phyloP scores from a whole-genome alignment of 2,113 vertebrate genomes.

The Trematomus loennbergii region DNA sequence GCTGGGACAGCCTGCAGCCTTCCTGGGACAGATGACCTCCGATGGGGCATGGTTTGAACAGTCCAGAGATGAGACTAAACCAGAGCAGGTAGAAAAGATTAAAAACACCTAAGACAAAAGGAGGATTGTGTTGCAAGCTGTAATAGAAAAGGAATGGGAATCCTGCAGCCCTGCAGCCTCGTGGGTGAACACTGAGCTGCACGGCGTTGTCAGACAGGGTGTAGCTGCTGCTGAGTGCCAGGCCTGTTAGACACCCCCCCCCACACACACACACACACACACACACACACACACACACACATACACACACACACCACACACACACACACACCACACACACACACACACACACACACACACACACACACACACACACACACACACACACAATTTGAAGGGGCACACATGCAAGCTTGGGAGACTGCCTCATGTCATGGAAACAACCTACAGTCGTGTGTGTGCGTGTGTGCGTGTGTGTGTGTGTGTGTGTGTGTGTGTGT shows the following conservation, averaged over 20 bases:
- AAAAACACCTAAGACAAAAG: constrained; percentile 19
- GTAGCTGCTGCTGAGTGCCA: constrained; percentile 58
- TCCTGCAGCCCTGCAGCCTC: constrained; percentile 11
- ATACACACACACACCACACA: too few relatives aligned
- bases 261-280: too few relatives aligned
- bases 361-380: too few relatives aligned
- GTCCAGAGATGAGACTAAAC: constrained; percentile 30
- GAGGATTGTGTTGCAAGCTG: not conserved
- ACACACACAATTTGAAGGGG: constrained; percentile 13
- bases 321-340: too few relatives aligned
- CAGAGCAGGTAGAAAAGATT: constrained; percentile 29
- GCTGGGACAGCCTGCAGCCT: constrained; percentile 65
- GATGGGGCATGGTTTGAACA: constrained; percentile 48
- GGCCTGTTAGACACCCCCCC: not conserved
- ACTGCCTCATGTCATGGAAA: constrained; percentile 71
- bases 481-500: constrained; percentile 6
- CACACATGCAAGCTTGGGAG: constrained; percentile 36
- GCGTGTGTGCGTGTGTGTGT: constrained; percentile 12
- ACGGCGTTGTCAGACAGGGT: constrained; percentile 61
- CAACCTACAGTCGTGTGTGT: constrained; percentile 29
- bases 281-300: not conserved
- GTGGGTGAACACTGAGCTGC: constrained; percentile 19
- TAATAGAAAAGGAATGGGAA: not conserved
- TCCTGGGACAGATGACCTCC: constrained; percentile 74
- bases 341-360: too few relatives aligned